Conservation (phyloP, 2,113 vertebrate species). For the Apodemus sylvaticus region DNA sequence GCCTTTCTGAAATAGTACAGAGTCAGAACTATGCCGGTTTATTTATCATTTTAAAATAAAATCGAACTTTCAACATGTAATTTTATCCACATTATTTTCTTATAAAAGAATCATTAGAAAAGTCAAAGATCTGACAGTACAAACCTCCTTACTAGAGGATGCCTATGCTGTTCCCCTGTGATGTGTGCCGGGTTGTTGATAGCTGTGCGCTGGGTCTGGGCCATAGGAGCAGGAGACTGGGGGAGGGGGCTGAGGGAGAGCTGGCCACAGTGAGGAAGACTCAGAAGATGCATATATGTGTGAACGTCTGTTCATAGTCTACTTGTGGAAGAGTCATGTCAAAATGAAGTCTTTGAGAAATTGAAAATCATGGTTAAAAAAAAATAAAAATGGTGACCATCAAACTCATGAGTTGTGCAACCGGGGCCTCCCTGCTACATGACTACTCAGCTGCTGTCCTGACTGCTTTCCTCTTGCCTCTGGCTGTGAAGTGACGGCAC, state of each 20-base stretch:
- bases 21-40: slow-evolving; percentile 81
- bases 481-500: neutral
- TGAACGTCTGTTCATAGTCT: neutral
- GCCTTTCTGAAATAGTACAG: slow-evolving; percentile 76
- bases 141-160: neutral
- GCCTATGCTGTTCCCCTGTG: neutral
- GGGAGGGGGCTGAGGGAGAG: neutral
- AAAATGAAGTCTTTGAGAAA: neutral
- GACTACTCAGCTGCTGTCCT: neutral
- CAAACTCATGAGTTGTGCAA: neutral
- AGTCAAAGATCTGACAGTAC: neutral
- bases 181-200: neutral
- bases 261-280: neutral
- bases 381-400: neutral
- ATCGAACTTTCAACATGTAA: slow-evolving; percentile 67
- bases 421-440: neutral
- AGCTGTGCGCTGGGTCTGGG: neutral
- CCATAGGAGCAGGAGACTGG: neutral
- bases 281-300: neutral
- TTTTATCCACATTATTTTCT: slow-evolving; percentile 65
- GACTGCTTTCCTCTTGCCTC: neutral
- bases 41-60: slow-evolving; percentile 87
- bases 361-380: neutral
- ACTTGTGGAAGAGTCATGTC: neutral
- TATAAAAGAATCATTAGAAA: slow-evolving; percentile 36